Base-by-base conservation (phyloP, 2,888 invertebrate species). In the Hypercompe scribonia region DNA sequence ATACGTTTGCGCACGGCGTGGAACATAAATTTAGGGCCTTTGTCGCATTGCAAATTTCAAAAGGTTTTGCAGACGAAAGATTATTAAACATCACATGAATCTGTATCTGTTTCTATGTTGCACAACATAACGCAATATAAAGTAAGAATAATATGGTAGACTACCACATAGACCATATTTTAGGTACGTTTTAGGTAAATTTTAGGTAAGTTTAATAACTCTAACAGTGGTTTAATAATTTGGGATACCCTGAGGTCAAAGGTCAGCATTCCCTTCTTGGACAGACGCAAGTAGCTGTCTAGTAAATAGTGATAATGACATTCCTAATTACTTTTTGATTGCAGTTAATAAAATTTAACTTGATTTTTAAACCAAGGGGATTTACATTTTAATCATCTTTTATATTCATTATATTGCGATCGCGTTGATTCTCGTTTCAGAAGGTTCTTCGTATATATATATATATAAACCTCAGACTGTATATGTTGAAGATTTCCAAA, bases 1-100 rank as follows among this genome's bases (percentile, higher is more conserved):
- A 80, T 79, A 76, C 86, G 85, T 86, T 86, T 86, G 77, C 79
- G 78, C 71, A 76, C 73, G 65, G 66, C 76, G 78, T 75, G 42
- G 76, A 74, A 58, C 33, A 68, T 75, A 73, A 76, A 75, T 76
- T 78, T 76, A 76, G 70, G 80, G 87, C 11, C 79, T 79, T 79
- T 77, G 74, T 82, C 80, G 84, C 78, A 74, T 73, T 76, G 61
- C 65, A 67, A 31, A 18, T 50, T n/a, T 50, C 21, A n/a, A 68
- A 68, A 11, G 46, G 24, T 36, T 65, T 36, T 36, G 36, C 64
- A 65, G 34, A 21, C 34, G 21, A 13, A 36, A 28, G 64, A 36
- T 65, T 36, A 61, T 31, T 31, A 61, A 61, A 18, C 31, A 61
- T 61, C 61, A 28, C 61, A 61, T 31, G 61, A 31, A 61, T 61